Percentiles rank a stretch among this genome's conserved stretches.
Evolutionary conservation across 1,140 invertebrate species (phyloP).

Genomic region (Drosophila kepulauana): DNA sequence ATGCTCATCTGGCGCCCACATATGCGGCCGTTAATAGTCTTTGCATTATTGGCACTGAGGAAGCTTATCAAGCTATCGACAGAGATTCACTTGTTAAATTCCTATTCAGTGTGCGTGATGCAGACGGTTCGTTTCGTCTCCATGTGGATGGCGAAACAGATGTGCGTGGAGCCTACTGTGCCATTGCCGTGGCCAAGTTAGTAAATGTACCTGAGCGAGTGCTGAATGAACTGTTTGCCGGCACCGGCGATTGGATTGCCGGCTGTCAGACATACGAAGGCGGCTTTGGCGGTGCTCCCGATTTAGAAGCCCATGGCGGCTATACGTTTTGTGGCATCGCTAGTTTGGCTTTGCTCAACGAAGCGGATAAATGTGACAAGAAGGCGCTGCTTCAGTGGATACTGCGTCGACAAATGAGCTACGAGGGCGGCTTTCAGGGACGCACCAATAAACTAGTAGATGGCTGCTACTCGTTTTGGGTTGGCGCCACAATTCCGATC

Average conservation of each 20-base stretch:
- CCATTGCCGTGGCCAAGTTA: slow-evolving; percentile 94
- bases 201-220: slow-evolving; percentile 90
- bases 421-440: slow-evolving; percentile 97
- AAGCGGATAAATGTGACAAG: slow-evolving; percentile 92
- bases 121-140: slow-evolving; percentile 96
- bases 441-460: slow-evolving; percentile 99
- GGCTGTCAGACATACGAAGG: slow-evolving; percentile 99
- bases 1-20: slow-evolving; percentile 97
- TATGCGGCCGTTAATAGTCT: slow-evolving; percentile 98
- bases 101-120: slow-evolving; percentile 90
- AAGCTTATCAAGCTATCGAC: slow-evolving; percentile 95
- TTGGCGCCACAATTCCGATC: slow-evolving; percentile 95
- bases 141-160: slow-evolving; percentile 98
- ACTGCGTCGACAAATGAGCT: slow-evolving; percentile 94
- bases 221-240: slow-evolving; percentile 91
- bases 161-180: slow-evolving; percentile 98
- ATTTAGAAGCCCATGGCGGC: slow-evolving; percentile 99
- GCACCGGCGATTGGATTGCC: slow-evolving; percentile 95
- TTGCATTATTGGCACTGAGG: slow-evolving; percentile 93
- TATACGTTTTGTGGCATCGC: slow-evolving; percentile 99
- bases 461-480: slow-evolving; percentile 99
- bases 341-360: slow-evolving; percentile 92
- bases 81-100: slow-evolving; percentile 91
- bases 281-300: slow-evolving; percentile 97
- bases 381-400: slow-evolving; percentile 93